Base-by-base conservation (phyloP, 2,888 invertebrate species). In the Peribatodes rhomboidaria region DNA sequence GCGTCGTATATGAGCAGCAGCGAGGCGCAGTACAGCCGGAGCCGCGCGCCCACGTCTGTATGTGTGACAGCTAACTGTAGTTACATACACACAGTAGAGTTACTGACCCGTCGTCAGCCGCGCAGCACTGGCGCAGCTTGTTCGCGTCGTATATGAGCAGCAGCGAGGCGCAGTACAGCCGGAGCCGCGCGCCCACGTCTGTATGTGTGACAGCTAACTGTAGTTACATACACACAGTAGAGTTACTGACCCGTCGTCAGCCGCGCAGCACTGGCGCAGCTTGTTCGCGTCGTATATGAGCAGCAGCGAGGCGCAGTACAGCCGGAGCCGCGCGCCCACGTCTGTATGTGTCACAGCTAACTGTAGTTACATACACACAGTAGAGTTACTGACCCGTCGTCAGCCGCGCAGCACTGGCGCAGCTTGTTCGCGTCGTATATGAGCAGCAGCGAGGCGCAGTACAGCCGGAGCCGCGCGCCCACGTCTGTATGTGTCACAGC, bases 1-100 rank as follows among this genome's bases (percentile, higher is more conserved):
- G 97, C 97, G 87, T 99, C 99, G 86, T 99, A 99, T 4, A 97
- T 95, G 65, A 99, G 95, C 73, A 99, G 94, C 67, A 99, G 86
- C 0, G 99, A 99, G 65, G 98, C 96, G 52, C 97, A 95, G 85
- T 96, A 98, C 74, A 99, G 95, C 16, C 95, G 94, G 61, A 96
- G 89, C 31, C 31, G 93, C n/a, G n/a, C n/a, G n/a, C n/a, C n/a
- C n/a, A n/a, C n/a, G n/a, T n/a, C n/a, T n/a, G n/a, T n/a, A n/a
- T n/a, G n/a, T n/a, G n/a, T n/a, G n/a, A n/a, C n/a, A n/a, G n/a
- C n/a, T n/a, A n/a, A n/a, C n/a, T n/a, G n/a, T n/a, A n/a, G n/a
- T n/a, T n/a, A n/a, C n/a, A n/a, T n/a, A n/a, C n/a, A n/a, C n/a
- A n/a, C n/a, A n/a, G n/a, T n/a, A n/a, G n/a, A n/a, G n/a, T n/a